phyloP scores from a whole-genome alignment of 2,888 invertebrate genomes.

The Temnothorax ravouxi region DNA sequence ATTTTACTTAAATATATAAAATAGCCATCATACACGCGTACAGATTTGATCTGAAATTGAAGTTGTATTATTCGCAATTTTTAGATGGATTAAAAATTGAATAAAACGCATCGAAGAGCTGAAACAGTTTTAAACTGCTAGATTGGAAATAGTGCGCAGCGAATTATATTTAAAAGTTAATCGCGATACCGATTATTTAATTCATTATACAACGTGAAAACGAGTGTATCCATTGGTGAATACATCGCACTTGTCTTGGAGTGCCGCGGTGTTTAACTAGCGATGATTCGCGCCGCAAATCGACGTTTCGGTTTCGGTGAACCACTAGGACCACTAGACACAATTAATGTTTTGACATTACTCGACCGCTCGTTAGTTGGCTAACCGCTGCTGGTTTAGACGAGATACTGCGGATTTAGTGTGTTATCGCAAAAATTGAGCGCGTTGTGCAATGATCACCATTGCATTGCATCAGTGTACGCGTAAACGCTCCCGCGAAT shows the following conservation, averaged over 20 bases:
- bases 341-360: slow-evolving; percentile 55
- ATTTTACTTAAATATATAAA: slow-evolving; percentile 1
- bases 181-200: background rate
- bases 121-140: background rate
- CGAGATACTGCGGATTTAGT: background rate
- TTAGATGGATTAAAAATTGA: slow-evolving; percentile 1
- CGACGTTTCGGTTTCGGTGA: slow-evolving; percentile 48
- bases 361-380: slow-evolving; percentile 48
- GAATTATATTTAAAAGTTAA: slow-evolving; percentile 21
- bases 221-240: slow-evolving; percentile 1
- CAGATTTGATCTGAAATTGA: background rate
- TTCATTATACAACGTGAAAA: background rate
- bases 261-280: slow-evolving; percentile 27
- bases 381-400: slow-evolving; percentile 38
- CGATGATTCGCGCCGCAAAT: slow-evolving; percentile 50
- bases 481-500: background rate
- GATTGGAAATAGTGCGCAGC: background rate
- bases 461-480: too few species aligned
- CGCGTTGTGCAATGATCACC: background rate
- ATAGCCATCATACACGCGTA: background rate
- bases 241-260: slow-evolving; percentile 21
- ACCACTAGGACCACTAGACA: slow-evolving; percentile 33
- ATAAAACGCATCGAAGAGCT: background rate
- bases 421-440: slow-evolving; percentile 22
- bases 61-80: background rate